Evolutionary conservation across 2,888 invertebrate species (phyloP).

Genomic region (Hypomecis punctinalis): DNA sequence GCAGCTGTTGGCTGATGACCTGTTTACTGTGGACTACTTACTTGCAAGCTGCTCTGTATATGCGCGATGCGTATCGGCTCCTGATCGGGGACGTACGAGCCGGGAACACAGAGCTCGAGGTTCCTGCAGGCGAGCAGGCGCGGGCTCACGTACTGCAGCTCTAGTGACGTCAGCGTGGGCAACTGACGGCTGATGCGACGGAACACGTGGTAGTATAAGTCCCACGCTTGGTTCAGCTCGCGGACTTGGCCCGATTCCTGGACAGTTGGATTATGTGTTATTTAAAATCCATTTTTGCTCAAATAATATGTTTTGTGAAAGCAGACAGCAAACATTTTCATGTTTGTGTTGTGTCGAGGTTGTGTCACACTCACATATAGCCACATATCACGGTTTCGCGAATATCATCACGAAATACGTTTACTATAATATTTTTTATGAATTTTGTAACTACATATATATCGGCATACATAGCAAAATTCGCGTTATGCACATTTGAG

Average conservation of each 20-base stretch:
- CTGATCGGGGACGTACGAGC: slow-evolving; percentile 97
- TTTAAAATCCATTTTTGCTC: no score
- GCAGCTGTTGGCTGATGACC: no score
- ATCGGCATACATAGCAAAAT: no score
- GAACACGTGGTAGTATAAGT: slow-evolving; percentile 99
- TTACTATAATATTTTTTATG: no score
- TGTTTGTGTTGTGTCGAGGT: no score
- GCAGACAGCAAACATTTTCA: background rate
- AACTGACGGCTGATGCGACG: slow-evolving; percentile 97
- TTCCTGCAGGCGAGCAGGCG: slow-evolving; percentile 95
- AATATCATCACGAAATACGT: no score
- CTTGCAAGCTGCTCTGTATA: slow-evolving; percentile 96
- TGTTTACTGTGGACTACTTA: slow-evolving; percentile 54
- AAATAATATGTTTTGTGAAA: no score
- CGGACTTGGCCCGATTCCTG: slow-evolving; percentile 92
- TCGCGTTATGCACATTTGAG: no score
- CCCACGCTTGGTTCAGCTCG: slow-evolving; percentile 99
- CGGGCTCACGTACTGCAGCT: slow-evolving; percentile 98
- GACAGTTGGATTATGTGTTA: background rate
- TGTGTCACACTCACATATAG: no score
- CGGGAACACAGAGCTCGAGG: slow-evolving; percentile 98
- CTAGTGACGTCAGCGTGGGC: slow-evolving; percentile 95
- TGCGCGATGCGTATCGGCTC: slow-evolving; percentile 94
- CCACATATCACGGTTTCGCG: no score
- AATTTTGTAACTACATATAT: no score